phyloP scores from a whole-genome alignment of 2,113 vertebrate species.

The Centropristis striata region DNA sequence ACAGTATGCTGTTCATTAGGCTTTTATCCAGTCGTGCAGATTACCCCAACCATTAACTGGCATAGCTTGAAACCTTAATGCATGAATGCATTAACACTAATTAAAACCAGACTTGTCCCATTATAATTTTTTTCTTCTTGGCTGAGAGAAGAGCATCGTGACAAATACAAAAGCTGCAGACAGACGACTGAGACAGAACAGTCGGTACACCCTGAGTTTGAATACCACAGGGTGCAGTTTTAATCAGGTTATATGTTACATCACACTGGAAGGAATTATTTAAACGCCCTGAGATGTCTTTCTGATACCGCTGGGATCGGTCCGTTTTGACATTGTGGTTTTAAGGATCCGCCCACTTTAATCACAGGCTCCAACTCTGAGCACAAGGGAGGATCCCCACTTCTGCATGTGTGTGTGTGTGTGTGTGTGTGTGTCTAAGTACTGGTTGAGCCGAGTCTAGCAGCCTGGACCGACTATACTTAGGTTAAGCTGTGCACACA shows the following conservation, averaged over 20 bases:
- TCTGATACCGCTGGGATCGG: slow-evolving; percentile 21
- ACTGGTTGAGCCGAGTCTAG: slow-evolving; percentile 37
- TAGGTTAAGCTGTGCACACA: slow-evolving; percentile 37
- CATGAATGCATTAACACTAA: background rate
- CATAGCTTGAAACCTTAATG: background rate
- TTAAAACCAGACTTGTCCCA: background rate
- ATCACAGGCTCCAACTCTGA: slow-evolving; percentile 55
- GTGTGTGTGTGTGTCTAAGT: slow-evolving; percentile 41
- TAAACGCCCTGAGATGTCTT: slow-evolving; percentile 14
- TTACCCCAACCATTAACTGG: background rate
- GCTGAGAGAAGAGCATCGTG: background rate
- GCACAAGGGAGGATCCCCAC: slow-evolving; percentile 55
- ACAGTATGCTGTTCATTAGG: background rate
- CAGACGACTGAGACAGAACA: background rate
- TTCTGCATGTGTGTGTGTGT: slow-evolving; percentile 35
- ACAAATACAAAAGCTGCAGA: slow-evolving; percentile 1
- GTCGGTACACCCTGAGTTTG: background rate
- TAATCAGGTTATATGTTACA: slow-evolving; percentile 14
- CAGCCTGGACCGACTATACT: slow-evolving; percentile 14
- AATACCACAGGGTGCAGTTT: slow-evolving; percentile 26
- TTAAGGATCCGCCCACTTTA: slow-evolving; percentile 64
- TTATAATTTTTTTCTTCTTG: background rate
- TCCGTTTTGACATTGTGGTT: slow-evolving; percentile 22
- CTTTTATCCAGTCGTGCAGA: background rate
- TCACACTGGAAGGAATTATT: slow-evolving; percentile 39